Conservation (phyloP, 2,113 vertebrate genomes). For the Corvus hawaiiensis region DNA sequence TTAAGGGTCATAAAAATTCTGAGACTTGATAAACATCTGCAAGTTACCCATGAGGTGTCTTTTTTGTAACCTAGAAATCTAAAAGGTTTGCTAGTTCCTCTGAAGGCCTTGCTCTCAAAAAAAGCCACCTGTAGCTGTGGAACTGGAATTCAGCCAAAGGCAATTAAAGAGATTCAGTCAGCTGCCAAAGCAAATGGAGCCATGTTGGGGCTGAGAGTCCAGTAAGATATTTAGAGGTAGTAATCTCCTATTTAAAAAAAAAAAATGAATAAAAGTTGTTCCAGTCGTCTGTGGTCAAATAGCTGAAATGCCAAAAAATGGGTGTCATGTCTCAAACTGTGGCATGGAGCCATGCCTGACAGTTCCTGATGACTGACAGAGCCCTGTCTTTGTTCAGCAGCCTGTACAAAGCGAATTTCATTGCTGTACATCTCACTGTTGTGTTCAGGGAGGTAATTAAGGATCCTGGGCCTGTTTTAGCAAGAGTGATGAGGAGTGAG, state of each 20-base stretch:
- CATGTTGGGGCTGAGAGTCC: background rate
- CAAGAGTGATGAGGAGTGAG: background rate
- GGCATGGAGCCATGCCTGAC: rapidly evolving
- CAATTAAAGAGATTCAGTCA: background rate
- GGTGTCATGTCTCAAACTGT: rapidly evolving
- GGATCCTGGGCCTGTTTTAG: background rate
- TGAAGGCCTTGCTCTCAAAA: background rate
- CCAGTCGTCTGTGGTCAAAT: background rate
- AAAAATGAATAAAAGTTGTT: background rate
- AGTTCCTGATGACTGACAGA: background rate
- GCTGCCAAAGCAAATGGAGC: background rate
- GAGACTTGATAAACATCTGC: background rate
- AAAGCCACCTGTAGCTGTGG: background rate
- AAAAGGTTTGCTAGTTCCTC: background rate
- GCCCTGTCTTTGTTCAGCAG: background rate
- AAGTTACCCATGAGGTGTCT: background rate
- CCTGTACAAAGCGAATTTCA: background rate
- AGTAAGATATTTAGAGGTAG: background rate
- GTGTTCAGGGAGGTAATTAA: background rate
- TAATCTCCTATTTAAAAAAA: background rate
- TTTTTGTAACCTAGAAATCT: background rate
- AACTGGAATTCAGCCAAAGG: background rate
- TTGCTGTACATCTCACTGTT: background rate
- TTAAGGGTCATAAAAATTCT: background rate
- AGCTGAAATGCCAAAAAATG: background rate